Conservation (phyloP, 64 coral and sea anemone species). For the Montipora efflorescens region DNA sequence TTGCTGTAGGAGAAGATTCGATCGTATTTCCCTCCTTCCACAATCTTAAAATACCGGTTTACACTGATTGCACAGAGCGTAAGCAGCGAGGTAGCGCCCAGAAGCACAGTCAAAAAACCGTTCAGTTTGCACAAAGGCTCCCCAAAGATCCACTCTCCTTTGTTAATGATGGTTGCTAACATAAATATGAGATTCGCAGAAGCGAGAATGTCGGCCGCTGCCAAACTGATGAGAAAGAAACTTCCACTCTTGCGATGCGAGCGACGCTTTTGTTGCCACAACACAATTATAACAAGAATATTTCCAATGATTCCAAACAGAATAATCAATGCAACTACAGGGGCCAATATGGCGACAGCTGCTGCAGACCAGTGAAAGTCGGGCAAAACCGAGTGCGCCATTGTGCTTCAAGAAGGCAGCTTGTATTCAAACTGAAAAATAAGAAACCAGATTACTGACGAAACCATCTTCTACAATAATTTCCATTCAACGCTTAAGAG, state of each 20-base stretch:
- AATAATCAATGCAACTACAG: conserved; percentile 30
- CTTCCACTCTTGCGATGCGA: conserved; percentile 31
- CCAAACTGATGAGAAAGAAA: conserved; percentile 63
- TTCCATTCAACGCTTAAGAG: neutral
- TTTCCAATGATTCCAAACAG: conserved; percentile 64
- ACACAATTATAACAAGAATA: conserved; percentile 50
- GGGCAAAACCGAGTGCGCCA: neutral
- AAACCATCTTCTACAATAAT: neutral
- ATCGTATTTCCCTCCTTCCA: conserved; percentile 36
- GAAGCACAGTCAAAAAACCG: conserved; percentile 46
- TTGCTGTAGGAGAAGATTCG: conserved; percentile 34
- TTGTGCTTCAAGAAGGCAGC: neutral
- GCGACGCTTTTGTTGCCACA: conserved; percentile 44
- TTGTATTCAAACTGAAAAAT: conserved; percentile 5
- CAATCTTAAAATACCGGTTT: conserved; percentile 69
- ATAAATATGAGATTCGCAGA: conserved; percentile 66
- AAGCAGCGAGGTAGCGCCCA: conserved; percentile 47
- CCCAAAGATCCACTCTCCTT: conserved; percentile 67
- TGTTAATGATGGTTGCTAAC: conserved; percentile 45
- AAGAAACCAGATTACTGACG: neutral
- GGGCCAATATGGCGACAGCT: neutral
- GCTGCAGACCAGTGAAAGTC: conserved; percentile 26
- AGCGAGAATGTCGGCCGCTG: conserved; percentile 40
- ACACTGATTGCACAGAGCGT: conserved; percentile 58
- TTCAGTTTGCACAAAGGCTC: conserved; percentile 53